Conservation (phyloP, 2,113 vertebrate species). For the Cebidichthys violaceus region DNA sequence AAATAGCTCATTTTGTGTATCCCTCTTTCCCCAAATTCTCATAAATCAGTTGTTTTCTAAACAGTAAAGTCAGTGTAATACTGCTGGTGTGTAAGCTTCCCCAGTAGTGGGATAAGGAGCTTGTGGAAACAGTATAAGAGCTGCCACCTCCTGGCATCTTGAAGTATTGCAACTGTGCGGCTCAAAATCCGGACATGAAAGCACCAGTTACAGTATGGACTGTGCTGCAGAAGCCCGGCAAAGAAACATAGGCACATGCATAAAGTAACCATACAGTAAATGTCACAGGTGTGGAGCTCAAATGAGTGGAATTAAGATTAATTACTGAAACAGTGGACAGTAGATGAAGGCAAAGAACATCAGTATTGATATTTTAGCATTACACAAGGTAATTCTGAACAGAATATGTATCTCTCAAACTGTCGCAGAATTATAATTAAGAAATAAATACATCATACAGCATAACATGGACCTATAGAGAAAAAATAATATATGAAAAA, state of each 20-base stretch:
- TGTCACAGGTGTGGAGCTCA: background rate
- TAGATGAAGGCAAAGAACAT: background rate
- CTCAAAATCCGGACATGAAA: constrained; percentile 35
- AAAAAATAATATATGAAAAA: constrained; percentile 3
- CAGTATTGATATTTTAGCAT: background rate
- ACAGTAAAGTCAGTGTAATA: background rate
- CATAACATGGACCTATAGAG: background rate
- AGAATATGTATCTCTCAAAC: background rate
- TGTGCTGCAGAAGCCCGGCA: background rate
- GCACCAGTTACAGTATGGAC: background rate
- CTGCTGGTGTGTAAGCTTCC: background rate
- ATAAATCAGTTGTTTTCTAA: background rate
- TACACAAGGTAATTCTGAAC: background rate
- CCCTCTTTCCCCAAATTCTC: background rate
- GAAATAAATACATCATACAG: background rate
- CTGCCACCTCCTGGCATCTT: constrained; percentile 85
- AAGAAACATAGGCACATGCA: background rate
- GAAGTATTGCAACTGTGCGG: constrained; percentile 60
- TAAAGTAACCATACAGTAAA: background rate
- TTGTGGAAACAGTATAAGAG: constrained; percentile 80
- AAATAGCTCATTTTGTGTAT: fast-evolving
- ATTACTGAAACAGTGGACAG: background rate
- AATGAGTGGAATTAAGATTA: background rate
- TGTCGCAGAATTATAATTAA: background rate
- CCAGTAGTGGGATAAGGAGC: constrained; percentile 6